phyloP scores from a whole-genome alignment of 2,888 invertebrate genomes.

The Adelognathus sp. region DNA sequence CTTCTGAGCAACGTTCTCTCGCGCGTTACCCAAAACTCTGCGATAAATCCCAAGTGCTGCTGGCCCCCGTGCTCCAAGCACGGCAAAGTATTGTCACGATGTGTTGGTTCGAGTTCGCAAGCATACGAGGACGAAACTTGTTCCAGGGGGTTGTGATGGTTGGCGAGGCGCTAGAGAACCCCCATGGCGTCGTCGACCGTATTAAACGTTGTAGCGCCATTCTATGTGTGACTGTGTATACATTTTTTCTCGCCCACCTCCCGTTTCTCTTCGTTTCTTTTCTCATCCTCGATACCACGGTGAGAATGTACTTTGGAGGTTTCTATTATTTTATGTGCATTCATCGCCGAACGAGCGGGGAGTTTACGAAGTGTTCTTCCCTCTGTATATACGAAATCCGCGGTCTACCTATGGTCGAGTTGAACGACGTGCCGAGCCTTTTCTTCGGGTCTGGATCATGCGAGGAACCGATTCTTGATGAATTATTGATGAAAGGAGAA shows the following conservation, averaged over 20 bases:
- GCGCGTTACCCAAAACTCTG: constrained; percentile 70
- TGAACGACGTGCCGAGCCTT: neutral
- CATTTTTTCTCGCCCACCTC: neutral
- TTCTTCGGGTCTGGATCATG: constrained; percentile 47
- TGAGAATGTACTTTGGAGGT: constrained; percentile 67
- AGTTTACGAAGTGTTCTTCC: neutral
- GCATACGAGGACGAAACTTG: constrained; percentile 37
- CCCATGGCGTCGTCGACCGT: constrained; percentile 75
- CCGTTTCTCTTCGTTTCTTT: neutral
- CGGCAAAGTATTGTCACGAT: constrained; percentile 45
- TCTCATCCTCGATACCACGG: constrained; percentile 48
- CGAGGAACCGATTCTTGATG: constrained; percentile 38
- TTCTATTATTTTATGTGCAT: constrained; percentile 78
- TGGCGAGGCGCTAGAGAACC: constrained; percentile 63
- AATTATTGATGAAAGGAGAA: constrained; percentile 53
- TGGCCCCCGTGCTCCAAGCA: constrained; percentile 33
- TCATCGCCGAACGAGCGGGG: constrained; percentile 66
- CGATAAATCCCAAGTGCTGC: constrained; percentile 78
- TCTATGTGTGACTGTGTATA: constrained; percentile 8
- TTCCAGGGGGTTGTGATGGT: constrained; percentile 4
- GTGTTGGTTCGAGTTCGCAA: constrained; percentile 17
- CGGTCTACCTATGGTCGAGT: neutral
- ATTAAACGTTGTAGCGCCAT: constrained; percentile 71
- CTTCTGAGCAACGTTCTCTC: constrained; percentile 75
- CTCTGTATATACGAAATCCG: constrained; percentile 1